Evolutionary conservation across 2,888 invertebrate species (phyloP).

Genomic region (Acanthosoma haemorrhoidale): DNA sequence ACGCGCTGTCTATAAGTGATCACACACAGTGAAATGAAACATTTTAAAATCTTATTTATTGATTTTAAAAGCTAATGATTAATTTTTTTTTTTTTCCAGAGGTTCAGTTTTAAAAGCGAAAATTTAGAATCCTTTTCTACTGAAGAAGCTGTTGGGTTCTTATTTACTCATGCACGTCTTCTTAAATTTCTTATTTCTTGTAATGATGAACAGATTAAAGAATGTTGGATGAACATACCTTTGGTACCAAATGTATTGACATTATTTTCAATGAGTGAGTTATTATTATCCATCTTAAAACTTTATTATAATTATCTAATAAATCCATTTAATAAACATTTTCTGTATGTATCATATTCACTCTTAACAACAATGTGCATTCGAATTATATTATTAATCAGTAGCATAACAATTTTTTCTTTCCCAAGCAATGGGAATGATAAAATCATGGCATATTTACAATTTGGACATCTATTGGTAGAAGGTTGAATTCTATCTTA

Average conservation of each 20-base stretch:
- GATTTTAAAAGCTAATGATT: neutral
- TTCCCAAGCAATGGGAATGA: too few relatives aligned
- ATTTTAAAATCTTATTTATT: neutral
- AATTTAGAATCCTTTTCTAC: neutral
- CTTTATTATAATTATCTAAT: too few relatives aligned
- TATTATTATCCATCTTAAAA: too few relatives aligned
- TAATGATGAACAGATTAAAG: neutral
- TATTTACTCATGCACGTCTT: neutral
- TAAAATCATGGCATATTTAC: too few relatives aligned
- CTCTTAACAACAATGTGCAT: too few relatives aligned
- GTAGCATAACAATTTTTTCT: too few relatives aligned
- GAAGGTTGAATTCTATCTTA: too few relatives aligned
- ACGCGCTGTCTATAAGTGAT: too few relatives aligned
- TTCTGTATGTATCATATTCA: too few relatives aligned
- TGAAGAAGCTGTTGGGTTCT: neutral
- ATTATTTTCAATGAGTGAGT: constrained; percentile 5
- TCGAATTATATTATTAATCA: too few relatives aligned
- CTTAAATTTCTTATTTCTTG: constrained; percentile 7
- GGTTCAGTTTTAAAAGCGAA: neutral
- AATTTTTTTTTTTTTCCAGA: neutral
- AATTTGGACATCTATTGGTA: too few relatives aligned
- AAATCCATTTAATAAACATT: too few relatives aligned
- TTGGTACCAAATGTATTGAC: neutral
- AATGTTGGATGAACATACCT: neutral
- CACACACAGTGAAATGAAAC: neutral